Evolutionary conservation across 2,888 invertebrate genomes (phyloP).

Genomic region (Ophion ellenae): DNA sequence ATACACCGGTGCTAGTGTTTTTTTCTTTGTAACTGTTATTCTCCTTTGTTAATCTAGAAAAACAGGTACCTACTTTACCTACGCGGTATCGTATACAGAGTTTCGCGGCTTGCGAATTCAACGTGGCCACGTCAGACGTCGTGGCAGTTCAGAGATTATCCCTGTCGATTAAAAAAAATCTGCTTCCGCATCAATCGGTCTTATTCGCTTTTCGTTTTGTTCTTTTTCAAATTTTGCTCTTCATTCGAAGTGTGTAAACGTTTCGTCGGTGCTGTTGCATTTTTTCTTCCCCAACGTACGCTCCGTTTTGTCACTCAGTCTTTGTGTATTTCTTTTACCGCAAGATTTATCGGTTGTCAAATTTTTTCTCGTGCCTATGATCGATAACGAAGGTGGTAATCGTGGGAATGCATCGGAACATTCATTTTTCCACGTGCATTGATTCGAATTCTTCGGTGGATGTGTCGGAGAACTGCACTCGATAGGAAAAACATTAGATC

Average conservation of each 20-base stretch:
- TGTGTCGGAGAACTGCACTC: constrained; percentile 5
- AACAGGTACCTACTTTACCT: constrained; percentile 84
- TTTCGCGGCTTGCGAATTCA: constrained; percentile 80
- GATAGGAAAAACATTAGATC: constrained; percentile 17
- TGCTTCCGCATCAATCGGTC: constrained; percentile 24
- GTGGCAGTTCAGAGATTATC: constrained; percentile 76
- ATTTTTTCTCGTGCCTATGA: constrained; percentile 45
- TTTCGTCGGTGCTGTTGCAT: constrained; percentile 1
- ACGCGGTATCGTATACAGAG: constrained; percentile 83
- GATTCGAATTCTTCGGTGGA: constrained; percentile 29
- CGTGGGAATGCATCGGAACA: constrained; percentile 21
- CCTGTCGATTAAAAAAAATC: constrained; percentile 77
- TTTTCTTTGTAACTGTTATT: constrained; percentile 37
- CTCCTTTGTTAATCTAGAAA: constrained; percentile 74
- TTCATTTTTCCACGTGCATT: constrained; percentile 47
- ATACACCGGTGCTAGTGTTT: constrained; percentile 73
- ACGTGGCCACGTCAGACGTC: constrained; percentile 81
- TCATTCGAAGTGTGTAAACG: constrained; percentile 1
- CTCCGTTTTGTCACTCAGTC: constrained; percentile 52
- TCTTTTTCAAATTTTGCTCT: constrained; percentile 5
- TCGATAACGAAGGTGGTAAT: constrained; percentile 54
- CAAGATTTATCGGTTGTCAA: constrained; percentile 5
- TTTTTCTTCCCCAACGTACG: constrained; percentile 21
- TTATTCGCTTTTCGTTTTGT: not conserved
- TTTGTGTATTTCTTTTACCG: constrained; percentile 53